Conservation (phyloP, 1,140 invertebrate genomes). For the Drosophila yakuba region DNA sequence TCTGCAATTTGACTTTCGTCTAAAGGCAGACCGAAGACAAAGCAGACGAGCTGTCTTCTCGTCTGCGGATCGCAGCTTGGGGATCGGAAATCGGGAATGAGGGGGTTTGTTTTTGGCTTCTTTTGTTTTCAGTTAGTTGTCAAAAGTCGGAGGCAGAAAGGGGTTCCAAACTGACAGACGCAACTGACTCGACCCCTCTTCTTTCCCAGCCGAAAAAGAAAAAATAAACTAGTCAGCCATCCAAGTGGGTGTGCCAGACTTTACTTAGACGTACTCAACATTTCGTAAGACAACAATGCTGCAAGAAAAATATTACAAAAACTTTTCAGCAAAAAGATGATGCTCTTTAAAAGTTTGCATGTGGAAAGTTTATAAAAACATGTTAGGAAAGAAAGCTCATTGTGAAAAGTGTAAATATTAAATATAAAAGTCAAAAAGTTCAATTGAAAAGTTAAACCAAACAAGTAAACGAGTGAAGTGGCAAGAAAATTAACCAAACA, state of each 20-base stretch:
- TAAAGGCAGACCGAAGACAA: constrained; percentile 18
- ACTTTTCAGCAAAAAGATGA: constrained; percentile 1
- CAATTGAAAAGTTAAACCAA: no score
- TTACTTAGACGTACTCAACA: constrained; percentile 25
- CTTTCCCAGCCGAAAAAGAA: neutral
- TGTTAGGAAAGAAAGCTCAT: neutral
- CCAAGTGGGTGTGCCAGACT: constrained; percentile 42
- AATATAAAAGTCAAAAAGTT: neutral
- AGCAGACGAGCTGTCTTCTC: constrained; percentile 68
- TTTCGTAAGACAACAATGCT: constrained; percentile 31
- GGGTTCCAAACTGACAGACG: constrained; percentile 16
- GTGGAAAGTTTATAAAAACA: neutral
- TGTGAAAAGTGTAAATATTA: neutral
- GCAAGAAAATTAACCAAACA: no score
- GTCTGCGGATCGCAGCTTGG: constrained; percentile 11
- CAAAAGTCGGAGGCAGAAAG: constrained; percentile 6
- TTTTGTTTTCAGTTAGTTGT: constrained; percentile 44
- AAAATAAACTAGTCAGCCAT: constrained; percentile 7
- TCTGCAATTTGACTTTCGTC: constrained; percentile 42
- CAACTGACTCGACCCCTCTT: neutral
- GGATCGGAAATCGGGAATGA: constrained; percentile 15
- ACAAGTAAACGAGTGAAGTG: no score
- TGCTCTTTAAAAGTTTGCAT: neutral
- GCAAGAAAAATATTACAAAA: constrained; percentile 21
- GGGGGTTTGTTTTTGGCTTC: constrained; percentile 10